A percentile compares a stretch with the other conserved stretches of the same genome.
phyloP scores from a whole-genome alignment of 2,113 vertebrate species.

The Oryzias javanicus region DNA sequence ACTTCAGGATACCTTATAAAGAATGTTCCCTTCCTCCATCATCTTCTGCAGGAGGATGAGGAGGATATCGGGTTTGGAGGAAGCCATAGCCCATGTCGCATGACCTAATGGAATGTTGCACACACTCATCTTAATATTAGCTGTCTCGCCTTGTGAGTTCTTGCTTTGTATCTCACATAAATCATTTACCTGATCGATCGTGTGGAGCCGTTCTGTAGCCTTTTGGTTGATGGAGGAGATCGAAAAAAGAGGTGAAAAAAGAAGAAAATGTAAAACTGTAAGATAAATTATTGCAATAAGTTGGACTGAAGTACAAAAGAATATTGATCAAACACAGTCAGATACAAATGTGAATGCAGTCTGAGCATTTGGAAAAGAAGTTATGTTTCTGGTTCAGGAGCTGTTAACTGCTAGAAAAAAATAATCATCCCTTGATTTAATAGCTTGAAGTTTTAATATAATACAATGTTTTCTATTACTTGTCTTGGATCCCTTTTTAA shows the following conservation, averaged over 20 bases:
- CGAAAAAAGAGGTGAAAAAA: conserved; percentile 23
- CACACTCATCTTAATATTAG: conserved; percentile 39
- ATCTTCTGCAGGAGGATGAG: conserved; percentile 97
- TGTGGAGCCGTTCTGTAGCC: conserved; percentile 79
- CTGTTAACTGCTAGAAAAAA: background rate
- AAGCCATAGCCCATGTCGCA: conserved; percentile 99
- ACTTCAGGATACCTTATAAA: conserved; percentile 86
- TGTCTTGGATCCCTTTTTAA: conserved; percentile 91
- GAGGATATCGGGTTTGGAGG: conserved; percentile 96
- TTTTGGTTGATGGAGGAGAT: conserved; percentile 52
- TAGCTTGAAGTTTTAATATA: background rate
- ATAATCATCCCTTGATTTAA: background rate
- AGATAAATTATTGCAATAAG: conserved; percentile 5
- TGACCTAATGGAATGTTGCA: conserved; percentile 82
- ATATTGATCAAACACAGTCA: conserved; percentile 22
- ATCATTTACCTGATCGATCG: conserved; percentile 80
- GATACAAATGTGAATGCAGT: conserved; percentile 13
- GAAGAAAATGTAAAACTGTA: conserved; percentile 29
- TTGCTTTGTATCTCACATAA: conserved; percentile 45
- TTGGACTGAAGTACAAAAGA: conserved; percentile 10
- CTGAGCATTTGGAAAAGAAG: too few species aligned
- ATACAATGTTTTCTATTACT: conserved; percentile 68
- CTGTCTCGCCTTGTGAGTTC: conserved; percentile 12
- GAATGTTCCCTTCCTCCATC: conserved; percentile 95
- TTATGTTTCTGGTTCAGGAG: conserved; percentile 6